Conservation (phyloP, 2,113 vertebrate species). For the Corythaixoides concolor region DNA sequence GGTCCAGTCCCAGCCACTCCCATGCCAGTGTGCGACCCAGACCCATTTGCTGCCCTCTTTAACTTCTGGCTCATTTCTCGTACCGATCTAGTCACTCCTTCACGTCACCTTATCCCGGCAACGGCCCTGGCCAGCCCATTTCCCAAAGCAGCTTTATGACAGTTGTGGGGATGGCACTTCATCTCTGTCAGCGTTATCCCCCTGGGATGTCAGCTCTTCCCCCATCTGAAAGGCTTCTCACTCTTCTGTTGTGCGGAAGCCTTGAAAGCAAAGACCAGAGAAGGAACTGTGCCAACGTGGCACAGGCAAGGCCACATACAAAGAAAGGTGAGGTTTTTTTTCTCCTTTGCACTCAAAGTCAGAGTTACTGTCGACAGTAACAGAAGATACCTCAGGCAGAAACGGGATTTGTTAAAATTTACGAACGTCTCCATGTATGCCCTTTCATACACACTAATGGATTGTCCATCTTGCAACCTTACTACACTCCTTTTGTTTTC, state of each 20-base stretch:
- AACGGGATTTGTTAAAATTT: not conserved
- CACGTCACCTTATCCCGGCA: not conserved
- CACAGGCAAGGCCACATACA: not conserved
- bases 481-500: not conserved
- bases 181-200: not conserved
- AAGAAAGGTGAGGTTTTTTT: not conserved
- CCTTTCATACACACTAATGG: not conserved
- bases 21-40: fast-evolving
- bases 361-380: not conserved
- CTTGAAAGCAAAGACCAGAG: not conserved
- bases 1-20: not conserved
- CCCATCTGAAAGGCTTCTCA: not conserved
- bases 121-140: not conserved
- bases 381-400: not conserved
- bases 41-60: not conserved
- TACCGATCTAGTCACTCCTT: not conserved
- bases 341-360: not conserved
- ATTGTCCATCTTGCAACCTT: not conserved
- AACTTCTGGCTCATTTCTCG: not conserved
- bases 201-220: not conserved
- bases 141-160: not conserved
- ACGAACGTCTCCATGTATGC: not conserved
- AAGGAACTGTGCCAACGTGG: not conserved
- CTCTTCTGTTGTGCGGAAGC: not conserved
- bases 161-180: not conserved